A percentile compares a stretch with the other conserved stretches of the same genome.
Evolutionary conservation across 2,888 invertebrate genomes (phyloP).

Genomic region (Epirrhoe tristata): DNA sequence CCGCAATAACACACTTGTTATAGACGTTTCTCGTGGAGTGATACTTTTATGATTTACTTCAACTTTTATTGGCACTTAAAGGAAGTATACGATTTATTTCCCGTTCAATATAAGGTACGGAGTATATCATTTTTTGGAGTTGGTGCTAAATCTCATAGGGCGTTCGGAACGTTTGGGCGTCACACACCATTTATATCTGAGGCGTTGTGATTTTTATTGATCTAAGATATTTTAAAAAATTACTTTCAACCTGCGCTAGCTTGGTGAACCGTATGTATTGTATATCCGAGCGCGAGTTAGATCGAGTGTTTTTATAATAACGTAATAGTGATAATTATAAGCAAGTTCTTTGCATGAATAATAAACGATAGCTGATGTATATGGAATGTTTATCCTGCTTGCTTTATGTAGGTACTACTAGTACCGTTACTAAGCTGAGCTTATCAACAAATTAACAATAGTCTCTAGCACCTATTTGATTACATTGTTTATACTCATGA

Average conservation of each 20-base stretch:
- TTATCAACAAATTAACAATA: not conserved
- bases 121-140: constrained; percentile 82
- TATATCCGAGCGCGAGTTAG: no score
- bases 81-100: constrained; percentile 84
- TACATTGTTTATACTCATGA: not conserved
- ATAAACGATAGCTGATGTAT: no score
- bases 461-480: not conserved
- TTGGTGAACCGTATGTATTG: no score
- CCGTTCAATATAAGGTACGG: constrained; percentile 82
- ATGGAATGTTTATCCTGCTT: no score
- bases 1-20: constrained; percentile 85
- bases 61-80: constrained; percentile 86
- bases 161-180: constrained; percentile 66
- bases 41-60: constrained; percentile 86
- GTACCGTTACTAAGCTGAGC: not conserved
- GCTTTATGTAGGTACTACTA: no score
- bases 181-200: constrained; percentile 67
- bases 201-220: constrained; percentile 51
- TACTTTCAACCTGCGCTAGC: no score
- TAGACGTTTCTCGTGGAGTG: constrained; percentile 83
- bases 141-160: constrained; percentile 69
- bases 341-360: no score
- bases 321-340: no score
- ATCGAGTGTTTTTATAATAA: no score
- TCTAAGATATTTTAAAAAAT: not conserved